Evolutionary conservation across 2,888 invertebrate genomes (phyloP).

Genomic region (Crepidodera aurea): DNA sequence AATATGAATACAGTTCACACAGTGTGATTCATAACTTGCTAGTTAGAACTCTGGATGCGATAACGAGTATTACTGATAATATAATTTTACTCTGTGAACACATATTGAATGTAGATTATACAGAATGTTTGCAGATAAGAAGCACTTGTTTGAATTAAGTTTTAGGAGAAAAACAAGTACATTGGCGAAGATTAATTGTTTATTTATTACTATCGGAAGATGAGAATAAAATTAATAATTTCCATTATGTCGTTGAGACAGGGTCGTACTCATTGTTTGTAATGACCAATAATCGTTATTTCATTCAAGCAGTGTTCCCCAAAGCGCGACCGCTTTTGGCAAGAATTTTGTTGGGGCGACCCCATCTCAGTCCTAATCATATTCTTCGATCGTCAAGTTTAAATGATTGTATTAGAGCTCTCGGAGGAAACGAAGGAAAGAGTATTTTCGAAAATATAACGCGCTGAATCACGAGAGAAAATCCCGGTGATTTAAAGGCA

Average conservation of each 20-base stretch:
- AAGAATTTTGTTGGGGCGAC: no score
- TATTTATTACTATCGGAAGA: neutral
- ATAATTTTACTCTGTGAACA: slow-evolving; percentile 16
- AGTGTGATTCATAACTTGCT: slow-evolving; percentile 28
- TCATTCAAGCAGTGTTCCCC: no score
- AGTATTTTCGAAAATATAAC: no score
- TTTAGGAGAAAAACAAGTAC: slow-evolving; percentile 18
- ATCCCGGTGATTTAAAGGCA: no score
- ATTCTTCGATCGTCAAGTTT: no score
- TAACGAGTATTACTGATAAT: slow-evolving; percentile 33
- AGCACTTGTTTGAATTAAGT: slow-evolving; percentile 20
- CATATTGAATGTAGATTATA: slow-evolving; percentile 23
- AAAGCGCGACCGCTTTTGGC: no score
- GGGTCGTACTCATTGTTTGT: no score
- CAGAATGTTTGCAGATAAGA: slow-evolving; percentile 21
- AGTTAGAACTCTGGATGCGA: slow-evolving; percentile 16
- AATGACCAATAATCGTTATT: no score
- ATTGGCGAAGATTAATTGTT: neutral
- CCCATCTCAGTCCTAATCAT: no score
- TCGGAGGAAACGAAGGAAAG: no score
- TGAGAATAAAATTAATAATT: neutral
- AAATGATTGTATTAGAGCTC: no score
- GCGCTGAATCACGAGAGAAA: no score
- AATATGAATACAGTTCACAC: slow-evolving; percentile 12
- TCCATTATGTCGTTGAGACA: neutral